Evolutionary conservation across 1,140 invertebrate species (phyloP).

Genomic region (Dufourea novaeangliae): DNA sequence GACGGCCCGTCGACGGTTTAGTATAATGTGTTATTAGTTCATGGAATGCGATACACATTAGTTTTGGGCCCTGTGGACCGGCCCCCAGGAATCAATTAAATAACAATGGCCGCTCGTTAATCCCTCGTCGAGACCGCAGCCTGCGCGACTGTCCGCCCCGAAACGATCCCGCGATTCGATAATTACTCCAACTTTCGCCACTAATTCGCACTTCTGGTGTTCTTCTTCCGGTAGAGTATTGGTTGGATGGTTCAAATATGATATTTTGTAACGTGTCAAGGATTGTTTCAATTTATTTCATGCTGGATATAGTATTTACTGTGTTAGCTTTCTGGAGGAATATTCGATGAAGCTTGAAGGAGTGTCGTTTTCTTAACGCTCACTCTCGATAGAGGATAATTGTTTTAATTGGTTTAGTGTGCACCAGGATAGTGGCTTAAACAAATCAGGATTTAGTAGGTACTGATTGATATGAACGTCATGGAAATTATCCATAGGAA

Average conservation of each 20-base stretch:
- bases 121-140: constrained; percentile 59
- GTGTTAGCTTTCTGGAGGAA: too few species aligned
- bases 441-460: too few species aligned
- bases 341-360: too few species aligned
- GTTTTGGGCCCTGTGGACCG: constrained; percentile 38
- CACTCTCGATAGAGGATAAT: too few species aligned
- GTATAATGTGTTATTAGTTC: constrained; percentile 71
- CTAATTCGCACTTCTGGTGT: constrained; percentile 37
- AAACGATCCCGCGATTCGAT: constrained; percentile 45
- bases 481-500: too few species aligned
- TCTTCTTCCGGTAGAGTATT: neutral
- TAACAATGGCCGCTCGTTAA: constrained; percentile 72
- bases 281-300: too few species aligned
- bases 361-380: too few species aligned
- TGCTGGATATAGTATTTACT: too few species aligned
- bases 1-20: constrained; percentile 44
- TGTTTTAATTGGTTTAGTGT: too few species aligned
- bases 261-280: too few species aligned
- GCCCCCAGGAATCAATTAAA: constrained; percentile 70
- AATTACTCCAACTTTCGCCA: constrained; percentile 29
- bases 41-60: constrained; percentile 54
- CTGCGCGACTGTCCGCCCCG: constrained; percentile 45
- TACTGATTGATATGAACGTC: too few species aligned
- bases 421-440: too few species aligned
- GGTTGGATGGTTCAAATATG: neutral